Evolutionary conservation across 2,888 invertebrate species (phyloP).

Genomic region (Agrenia bidenticulata): DNA sequence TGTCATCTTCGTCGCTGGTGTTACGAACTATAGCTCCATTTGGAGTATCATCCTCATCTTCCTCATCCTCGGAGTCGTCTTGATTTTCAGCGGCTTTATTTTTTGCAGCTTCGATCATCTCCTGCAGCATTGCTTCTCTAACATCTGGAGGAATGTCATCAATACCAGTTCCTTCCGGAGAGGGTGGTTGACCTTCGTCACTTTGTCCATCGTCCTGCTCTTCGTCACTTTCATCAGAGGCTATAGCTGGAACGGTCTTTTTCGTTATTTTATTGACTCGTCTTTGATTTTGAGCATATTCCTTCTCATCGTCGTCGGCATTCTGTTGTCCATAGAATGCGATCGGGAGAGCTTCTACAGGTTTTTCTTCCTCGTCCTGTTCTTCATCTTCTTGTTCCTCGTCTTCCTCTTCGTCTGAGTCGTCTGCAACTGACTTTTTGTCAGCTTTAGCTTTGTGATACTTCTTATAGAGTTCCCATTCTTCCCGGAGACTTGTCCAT

Average conservation of each 20-base stretch:
- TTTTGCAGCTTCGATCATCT: background rate
- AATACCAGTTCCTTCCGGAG: background rate
- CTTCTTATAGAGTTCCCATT: conserved; percentile 40
- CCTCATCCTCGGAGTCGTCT: conserved; percentile 22
- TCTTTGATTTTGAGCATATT: conserved; percentile 22
- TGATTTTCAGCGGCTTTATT: background rate
- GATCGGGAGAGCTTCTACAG: conserved; percentile 21
- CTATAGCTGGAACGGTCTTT: conserved; percentile 1
- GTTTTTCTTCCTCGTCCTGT: conserved; percentile 21
- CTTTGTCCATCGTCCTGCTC: conserved; percentile 1
- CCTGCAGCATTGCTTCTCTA: background rate
- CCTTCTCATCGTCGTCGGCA: conserved; percentile 36
- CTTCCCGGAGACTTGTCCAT: conserved; percentile 36
- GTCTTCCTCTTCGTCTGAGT: background rate
- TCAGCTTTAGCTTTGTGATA: conserved; percentile 16
- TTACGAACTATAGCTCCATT: background rate
- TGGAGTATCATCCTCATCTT: conserved; percentile 23
- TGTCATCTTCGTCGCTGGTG: conserved; percentile 9
- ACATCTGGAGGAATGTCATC: background rate
- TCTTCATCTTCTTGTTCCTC: conserved; percentile 26
- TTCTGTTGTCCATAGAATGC: conserved; percentile 34
- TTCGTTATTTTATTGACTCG: conserved; percentile 25
- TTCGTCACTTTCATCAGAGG: conserved; percentile 19
- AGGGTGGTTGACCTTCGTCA: background rate
- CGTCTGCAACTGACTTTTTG: conserved; percentile 4